Evolutionary conservation across 2,113 vertebrate genomes (phyloP).

Genomic region (Nothobranchius kuhntae): DNA sequence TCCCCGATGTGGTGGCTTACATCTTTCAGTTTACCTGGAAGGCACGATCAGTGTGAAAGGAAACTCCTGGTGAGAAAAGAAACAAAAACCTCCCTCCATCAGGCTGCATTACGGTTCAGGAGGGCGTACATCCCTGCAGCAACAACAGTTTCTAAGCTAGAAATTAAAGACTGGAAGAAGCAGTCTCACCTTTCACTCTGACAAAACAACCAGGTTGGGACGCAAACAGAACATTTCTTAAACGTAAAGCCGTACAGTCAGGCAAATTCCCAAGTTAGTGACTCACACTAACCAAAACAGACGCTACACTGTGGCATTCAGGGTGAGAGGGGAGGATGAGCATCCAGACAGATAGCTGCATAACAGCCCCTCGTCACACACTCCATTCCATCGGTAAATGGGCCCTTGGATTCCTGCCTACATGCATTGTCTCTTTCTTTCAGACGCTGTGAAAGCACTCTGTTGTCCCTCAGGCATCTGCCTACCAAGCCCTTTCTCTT

Average conservation of each 20-base stretch:
- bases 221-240: slow-evolving; percentile 33
- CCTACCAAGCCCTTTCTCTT: slow-evolving; percentile 56
- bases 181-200: slow-evolving; percentile 45
- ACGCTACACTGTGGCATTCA: slow-evolving; percentile 57
- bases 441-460: slow-evolving; percentile 70
- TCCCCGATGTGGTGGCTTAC: slow-evolving; percentile 28
- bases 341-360: slow-evolving; percentile 58
- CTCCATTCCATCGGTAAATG: slow-evolving; percentile 70
- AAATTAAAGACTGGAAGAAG: slow-evolving; percentile 7
- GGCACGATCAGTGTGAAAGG: slow-evolving; percentile 28
- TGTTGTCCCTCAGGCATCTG: slow-evolving; percentile 72
- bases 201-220: slow-evolving; percentile 33
- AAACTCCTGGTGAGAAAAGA: slow-evolving; percentile 22
- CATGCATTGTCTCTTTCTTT: slow-evolving; percentile 70
- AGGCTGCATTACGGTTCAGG: slow-evolving; percentile 1
- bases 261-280: slow-evolving; percentile 49
- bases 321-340: slow-evolving; percentile 39
- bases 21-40: slow-evolving; percentile 35
- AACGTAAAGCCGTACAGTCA: slow-evolving; percentile 41
- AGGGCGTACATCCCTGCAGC: slow-evolving; percentile 35
- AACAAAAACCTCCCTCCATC: slow-evolving; percentile 43
- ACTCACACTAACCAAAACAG: slow-evolving; percentile 52
- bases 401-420: slow-evolving; percentile 69
- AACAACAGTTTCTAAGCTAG: background rate
- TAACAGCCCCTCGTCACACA: slow-evolving; percentile 61